Evolutionary conservation across 2,888 invertebrate genomes (phyloP).

Genomic region (Melanargia galathea): DNA sequence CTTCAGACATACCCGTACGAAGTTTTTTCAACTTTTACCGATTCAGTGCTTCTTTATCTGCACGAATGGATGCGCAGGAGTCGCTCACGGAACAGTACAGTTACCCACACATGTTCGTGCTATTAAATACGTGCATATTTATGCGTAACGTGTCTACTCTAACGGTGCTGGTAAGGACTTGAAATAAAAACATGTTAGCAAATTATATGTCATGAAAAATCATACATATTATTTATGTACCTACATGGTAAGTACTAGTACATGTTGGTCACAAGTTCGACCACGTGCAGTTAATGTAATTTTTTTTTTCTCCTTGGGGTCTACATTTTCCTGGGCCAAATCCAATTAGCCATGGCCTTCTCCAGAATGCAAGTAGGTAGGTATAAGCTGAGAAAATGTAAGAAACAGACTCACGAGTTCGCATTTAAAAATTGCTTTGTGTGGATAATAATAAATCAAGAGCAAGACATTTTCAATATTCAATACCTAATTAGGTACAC

Average conservation of each 20-base stretch:
- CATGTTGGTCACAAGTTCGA: background rate
- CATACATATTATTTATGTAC: background rate
- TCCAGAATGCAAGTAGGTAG: no score
- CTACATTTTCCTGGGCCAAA: background rate
- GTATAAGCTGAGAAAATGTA: no score
- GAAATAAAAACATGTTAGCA: constrained; percentile 58
- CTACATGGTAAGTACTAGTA: no score
- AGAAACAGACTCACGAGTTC: no score
- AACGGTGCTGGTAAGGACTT: constrained; percentile 74
- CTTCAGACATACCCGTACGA: constrained; percentile 14
- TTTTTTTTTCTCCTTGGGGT: background rate
- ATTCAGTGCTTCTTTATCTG: constrained; percentile 41
- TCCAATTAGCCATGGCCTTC: no score
- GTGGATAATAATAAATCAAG: no score
- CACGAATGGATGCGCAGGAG: constrained; percentile 47
- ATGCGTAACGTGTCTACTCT: constrained; percentile 74
- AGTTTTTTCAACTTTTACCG: constrained; percentile 27
- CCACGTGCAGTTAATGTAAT: background rate
- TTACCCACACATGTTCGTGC: constrained; percentile 72
- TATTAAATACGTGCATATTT: constrained; percentile 76
- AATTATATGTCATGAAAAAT: constrained; percentile 8
- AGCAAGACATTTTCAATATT: no score
- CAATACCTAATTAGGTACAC: no score
- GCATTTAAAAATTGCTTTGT: no score
- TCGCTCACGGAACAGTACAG: constrained; percentile 67